Conservation (phyloP, 2,113 vertebrate genomes). For the Gobius niger region DNA sequence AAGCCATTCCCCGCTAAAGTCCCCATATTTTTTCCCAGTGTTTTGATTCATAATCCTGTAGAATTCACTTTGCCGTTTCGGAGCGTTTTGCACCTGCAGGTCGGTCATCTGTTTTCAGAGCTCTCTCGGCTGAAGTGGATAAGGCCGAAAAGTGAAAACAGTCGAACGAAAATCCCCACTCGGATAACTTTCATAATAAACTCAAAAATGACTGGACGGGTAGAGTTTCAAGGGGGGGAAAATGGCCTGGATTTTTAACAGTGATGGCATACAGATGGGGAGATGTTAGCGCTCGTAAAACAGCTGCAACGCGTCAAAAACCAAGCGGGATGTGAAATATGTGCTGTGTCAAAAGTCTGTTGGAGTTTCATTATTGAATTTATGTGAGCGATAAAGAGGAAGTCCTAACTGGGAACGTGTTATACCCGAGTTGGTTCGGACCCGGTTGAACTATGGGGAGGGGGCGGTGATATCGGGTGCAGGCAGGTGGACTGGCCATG, state of each 20-base stretch:
- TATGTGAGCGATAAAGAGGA: slow-evolving; percentile 58
- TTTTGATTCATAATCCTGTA: slow-evolving; percentile 5
- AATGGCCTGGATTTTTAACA: slow-evolving; percentile 32
- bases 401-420: slow-evolving; percentile 50
- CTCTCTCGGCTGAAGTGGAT: slow-evolving; percentile 8
- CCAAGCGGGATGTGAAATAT: slow-evolving; percentile 50
- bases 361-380: slow-evolving; percentile 55
- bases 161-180: slow-evolving; percentile 23
- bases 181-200: slow-evolving; percentile 13
- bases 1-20: background rate
- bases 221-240: slow-evolving; percentile 19
- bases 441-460: slow-evolving; percentile 26
- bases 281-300: slow-evolving; percentile 21
- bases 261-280: slow-evolving; percentile 37
- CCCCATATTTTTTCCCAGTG: background rate
- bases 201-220: slow-evolving; percentile 12
- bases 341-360: slow-evolving; percentile 53
- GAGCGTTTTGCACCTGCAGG: slow-evolving; percentile 5
- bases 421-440: slow-evolving; percentile 15
- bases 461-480: slow-evolving; percentile 37
- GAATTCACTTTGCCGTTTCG: background rate
- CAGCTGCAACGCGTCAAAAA: slow-evolving; percentile 61
- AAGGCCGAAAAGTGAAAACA: slow-evolving; percentile 6
- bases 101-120: slow-evolving; percentile 5
- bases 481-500: slow-evolving; percentile 38